These are phyloP conservation scores for Sarcophaga peregrina DNA, from an alignment of 1,140 invertebrate genomes.

Conservation along the genomic window DNA sequence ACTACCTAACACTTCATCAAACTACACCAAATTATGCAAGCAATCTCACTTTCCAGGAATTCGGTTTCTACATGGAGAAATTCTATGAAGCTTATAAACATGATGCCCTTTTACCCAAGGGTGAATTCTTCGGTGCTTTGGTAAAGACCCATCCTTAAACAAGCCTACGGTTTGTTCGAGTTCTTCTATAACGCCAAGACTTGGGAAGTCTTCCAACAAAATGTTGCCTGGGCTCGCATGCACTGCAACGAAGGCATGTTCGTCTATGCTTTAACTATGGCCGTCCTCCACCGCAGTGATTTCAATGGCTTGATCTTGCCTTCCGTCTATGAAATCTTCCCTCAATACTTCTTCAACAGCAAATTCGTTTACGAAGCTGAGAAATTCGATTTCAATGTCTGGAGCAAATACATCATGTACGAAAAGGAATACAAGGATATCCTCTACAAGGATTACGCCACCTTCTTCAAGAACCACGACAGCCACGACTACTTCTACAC, in stretches of 20 bases:
- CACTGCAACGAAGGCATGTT: slow-evolving; percentile 74
- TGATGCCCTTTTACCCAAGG: slow-evolving; percentile 66
- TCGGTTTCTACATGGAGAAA: slow-evolving; percentile 54
- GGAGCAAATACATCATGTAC: too few relatives aligned
- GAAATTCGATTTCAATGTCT: too few relatives aligned
- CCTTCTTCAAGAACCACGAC: slow-evolving; percentile 68
- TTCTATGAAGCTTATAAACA: slow-evolving; percentile 47
- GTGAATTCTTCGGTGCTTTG: slow-evolving; percentile 69
- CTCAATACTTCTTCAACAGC: too few relatives aligned
- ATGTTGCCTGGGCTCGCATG: slow-evolving; percentile 71
- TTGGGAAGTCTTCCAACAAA: slow-evolving; percentile 74
- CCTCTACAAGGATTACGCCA: too few relatives aligned
- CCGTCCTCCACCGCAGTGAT: slow-evolving; percentile 71
- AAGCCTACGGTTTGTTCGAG: slow-evolving; percentile 69
- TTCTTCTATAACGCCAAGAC: slow-evolving; percentile 74
- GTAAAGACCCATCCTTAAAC: slow-evolving; percentile 66
- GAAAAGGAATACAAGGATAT: too few relatives aligned
- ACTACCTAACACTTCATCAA: slow-evolving; percentile 42
- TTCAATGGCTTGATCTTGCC: slow-evolving; percentile 72
- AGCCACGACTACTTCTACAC: slow-evolving; percentile 56
- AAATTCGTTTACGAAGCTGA: too few relatives aligned
- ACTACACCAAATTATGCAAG: slow-evolving; percentile 47
- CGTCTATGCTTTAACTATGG: slow-evolving; percentile 70
- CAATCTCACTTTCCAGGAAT: slow-evolving; percentile 63
- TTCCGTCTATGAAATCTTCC: slow-evolving; percentile 74